Base-by-base conservation (phyloP, 2,888 invertebrate genomes). In the Chloromyia formosa region DNA sequence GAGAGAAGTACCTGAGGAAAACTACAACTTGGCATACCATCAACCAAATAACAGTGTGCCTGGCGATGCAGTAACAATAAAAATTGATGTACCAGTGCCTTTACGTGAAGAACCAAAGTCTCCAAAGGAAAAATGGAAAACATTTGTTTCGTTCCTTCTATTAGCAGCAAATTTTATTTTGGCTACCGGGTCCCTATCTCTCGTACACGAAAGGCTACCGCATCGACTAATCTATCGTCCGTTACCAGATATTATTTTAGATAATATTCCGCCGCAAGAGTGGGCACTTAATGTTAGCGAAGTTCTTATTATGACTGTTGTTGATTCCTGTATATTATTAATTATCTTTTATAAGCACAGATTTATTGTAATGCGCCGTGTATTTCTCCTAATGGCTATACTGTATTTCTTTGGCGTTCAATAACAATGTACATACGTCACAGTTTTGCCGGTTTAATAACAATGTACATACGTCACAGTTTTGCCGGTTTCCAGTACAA, bases 151-250 rank as follows among this genome's bases (percentile, higher is more conserved):
- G 80, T 89, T 89, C 81, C 82, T 91, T 76, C 87, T 91, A 80
- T 86, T 91, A 85, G 85, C 87, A 80, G 86, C 89, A 79, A 90
- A 89, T 84, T 90, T 91, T 82, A 84, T 91, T 79, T 81, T 90
- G 79, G 90, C 91, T 77, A 89, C 91, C 76, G 86, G 91, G 82
- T 93, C 94, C 74, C 88, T 96, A 81, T 93, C 95, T 79, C 86
- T 94, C 83, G 93, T 95, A 76, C 96, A 96, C 87, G 95, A 96
- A 84, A 89, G 93, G 79, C 90, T 96, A 79, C 96, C 96, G 62
- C 93, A 94, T 86, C 87, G 93, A 78, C 88, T 88, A 77, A 87
- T 87, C 7, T 91, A 92, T 82, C 88, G 88, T 75, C 95, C 95
- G 73, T 90, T 96, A 80, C 93, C 93, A 74, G 96, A 96, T 86